phyloP scores from a whole-genome alignment of 2,113 vertebrate genomes.

The Tyrannus savana region DNA sequence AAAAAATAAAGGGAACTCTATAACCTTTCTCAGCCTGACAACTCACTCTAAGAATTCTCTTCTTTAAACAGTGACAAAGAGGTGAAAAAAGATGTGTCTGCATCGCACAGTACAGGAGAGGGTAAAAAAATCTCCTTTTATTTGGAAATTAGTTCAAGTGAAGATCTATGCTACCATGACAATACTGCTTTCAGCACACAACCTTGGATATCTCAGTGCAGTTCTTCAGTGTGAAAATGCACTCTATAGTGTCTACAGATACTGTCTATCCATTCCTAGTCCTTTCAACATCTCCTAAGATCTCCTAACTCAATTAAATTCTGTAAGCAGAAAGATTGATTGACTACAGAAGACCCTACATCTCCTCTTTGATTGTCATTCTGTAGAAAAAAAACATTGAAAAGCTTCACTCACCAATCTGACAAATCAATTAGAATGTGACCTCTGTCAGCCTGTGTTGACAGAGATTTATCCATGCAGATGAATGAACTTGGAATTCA shows the following conservation, averaged over 20 bases:
- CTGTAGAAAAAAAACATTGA: background rate
- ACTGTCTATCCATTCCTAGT: background rate
- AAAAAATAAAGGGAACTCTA: background rate
- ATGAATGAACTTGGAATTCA: background rate
- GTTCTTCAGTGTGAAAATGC: background rate
- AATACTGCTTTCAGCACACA: background rate
- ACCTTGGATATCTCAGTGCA: background rate
- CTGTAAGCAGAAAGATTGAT: background rate
- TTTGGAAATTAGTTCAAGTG: background rate
- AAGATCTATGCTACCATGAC: background rate
- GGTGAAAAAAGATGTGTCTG: background rate
- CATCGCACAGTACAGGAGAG: background rate
- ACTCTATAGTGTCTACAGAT: background rate
- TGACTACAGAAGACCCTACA: background rate
- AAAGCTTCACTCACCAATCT: background rate
- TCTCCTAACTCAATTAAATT: background rate
- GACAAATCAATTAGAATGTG: background rate
- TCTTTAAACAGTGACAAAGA: background rate
- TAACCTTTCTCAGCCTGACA: background rate
- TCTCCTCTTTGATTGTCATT: background rate
- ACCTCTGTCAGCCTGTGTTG: background rate
- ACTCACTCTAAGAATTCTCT: background rate
- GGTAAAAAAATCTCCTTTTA: background rate
- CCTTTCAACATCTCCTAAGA: background rate
- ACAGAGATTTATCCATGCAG: background rate